Base-by-base conservation (phyloP, 2,113 vertebrate genomes). In the Calcarius ornatus region DNA sequence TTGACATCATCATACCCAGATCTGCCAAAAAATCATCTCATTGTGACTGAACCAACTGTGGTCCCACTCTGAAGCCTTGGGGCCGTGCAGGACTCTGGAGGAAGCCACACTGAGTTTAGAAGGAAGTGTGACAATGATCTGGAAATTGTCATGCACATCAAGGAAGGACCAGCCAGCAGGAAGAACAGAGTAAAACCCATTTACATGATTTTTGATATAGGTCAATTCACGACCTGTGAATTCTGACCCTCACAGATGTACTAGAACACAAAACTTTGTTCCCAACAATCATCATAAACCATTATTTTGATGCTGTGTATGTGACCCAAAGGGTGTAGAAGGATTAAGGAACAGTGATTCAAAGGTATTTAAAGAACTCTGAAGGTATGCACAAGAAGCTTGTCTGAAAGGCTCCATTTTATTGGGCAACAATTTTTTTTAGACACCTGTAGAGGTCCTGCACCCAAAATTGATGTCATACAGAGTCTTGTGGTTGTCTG, bases 401-500 rank as follows among this genome's bases (percentile, higher is more conserved):
- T 66, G 33, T 40, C 92, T 80, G 82, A 88, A 92, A 86, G 10
- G 8, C 33, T 75, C 10, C 11, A 13, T 90, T 86, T 84, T 69
- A 57, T 68, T 75, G 68, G 48, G 60, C 69, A 86, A 68, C 12
- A 78, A 4, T 35, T 86, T 89, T 25, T 92, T 90, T 84, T 17
- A 81, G 65, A 70, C 22, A 95, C 89, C 94, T 95, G 69, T 84
- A 81, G 60, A 78, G 51, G 37, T 22, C 28, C 24, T 76, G 53
- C 15, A 72, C 76, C 61, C 51, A 0, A 91, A 81, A 72, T 0
- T 94, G 73, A 92, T 89, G 95, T 96, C 94, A 95, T 69, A n/a
- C 24, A 75, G 40, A 1, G 50, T 71, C 73, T 92, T 81, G 96
- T 91, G 94, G 93, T 72, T 94, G 94, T 95, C 96, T 97, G 42